These are phyloP conservation scores for Malurus leucopterus DNA, from an alignment of 2,797 vertebrate genomes.

Conservation along the genomic window DNA sequence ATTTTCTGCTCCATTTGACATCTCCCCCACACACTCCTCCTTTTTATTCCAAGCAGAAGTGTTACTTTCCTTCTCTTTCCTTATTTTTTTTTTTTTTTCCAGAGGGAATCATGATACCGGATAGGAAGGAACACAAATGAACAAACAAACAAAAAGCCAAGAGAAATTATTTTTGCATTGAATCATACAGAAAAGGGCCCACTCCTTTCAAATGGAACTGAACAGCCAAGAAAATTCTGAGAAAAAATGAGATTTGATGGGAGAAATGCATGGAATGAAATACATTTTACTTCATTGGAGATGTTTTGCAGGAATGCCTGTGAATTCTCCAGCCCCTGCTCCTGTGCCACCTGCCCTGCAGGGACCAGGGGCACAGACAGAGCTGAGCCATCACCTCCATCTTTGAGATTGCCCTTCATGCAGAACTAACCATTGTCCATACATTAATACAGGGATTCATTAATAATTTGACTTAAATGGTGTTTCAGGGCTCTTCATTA, in stretches of 20 bases:
- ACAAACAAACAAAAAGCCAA: slow-evolving; percentile 36
- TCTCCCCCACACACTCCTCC: slow-evolving; percentile 33
- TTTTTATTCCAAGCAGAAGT: background rate
- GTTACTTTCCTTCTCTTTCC: background rate
- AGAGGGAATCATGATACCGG: background rate
- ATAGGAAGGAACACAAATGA: background rate
- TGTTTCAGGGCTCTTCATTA: background rate
- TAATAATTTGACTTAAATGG: background rate
- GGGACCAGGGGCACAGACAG: background rate
- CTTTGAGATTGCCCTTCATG: accelerated
- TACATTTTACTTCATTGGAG: background rate
- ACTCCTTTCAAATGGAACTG: background rate
- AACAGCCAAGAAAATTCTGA: background rate
- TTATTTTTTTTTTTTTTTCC: background rate
- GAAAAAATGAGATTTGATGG: background rate
- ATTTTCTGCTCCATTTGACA: slow-evolving; percentile 39
- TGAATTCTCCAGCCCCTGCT: background rate
- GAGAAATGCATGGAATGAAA: background rate
- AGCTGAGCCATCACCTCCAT: background rate
- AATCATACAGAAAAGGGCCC: background rate
- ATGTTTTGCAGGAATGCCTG: accelerated
- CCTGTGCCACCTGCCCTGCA: background rate
- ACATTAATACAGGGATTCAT: accelerated
- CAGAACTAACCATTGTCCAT: background rate
- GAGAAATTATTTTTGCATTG: background rate